Evolutionary conservation across 2,113 vertebrate species (phyloP).

Genomic region (Peromyscus californicus): DNA sequence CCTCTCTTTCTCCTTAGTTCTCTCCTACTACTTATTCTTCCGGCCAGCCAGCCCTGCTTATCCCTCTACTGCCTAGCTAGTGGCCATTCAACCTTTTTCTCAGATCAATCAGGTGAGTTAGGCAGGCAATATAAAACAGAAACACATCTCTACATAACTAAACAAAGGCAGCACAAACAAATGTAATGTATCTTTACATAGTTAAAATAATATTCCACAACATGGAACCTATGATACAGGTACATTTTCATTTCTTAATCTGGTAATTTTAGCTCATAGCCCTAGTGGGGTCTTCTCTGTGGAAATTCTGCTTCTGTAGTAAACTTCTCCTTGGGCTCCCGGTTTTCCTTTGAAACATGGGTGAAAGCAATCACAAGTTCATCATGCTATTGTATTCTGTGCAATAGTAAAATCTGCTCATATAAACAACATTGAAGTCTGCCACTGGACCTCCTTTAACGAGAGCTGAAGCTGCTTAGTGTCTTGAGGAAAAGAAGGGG

Average conservation of each 20-base stretch:
- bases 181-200: background rate
- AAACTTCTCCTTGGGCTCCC: background rate
- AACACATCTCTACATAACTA: background rate
- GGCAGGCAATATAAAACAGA: background rate
- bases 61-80: background rate
- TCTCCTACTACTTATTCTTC: background rate
- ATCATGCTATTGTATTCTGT: background rate
- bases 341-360: background rate
- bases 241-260: background rate
- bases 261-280: background rate
- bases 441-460: background rate
- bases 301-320: background rate
- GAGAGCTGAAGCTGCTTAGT: background rate
- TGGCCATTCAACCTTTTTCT: background rate
- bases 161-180: background rate
- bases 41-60: background rate
- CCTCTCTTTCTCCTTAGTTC: background rate
- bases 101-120: background rate
- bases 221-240: too few relatives aligned
- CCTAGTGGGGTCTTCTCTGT: background rate
- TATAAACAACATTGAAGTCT: background rate
- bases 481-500: background rate
- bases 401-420: background rate
- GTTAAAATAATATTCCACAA: too few relatives aligned
- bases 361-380: background rate